Evolutionary conservation across 2,113 vertebrate genomes (phyloP), one percentile per base, ranked within the genome.

Genomic region (Lepisosteus osseus): DNA sequence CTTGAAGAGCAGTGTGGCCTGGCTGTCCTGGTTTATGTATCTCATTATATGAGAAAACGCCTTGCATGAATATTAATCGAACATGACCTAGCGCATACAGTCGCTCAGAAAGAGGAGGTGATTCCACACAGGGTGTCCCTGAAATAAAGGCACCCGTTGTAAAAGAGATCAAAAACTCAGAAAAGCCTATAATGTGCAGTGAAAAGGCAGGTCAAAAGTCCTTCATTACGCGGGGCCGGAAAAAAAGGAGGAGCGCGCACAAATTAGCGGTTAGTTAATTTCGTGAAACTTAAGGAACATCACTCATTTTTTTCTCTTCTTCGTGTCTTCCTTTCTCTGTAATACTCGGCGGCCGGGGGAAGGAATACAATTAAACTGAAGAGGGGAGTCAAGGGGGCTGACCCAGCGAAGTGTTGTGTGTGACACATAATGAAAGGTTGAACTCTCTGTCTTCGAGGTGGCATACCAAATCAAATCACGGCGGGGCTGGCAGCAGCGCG

Each of bases 401-500:
- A 93, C 92, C 95, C 90, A 85, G 87, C 83, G 75, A 89, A 89
- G 92, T 68, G 66, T 84, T 2, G 85, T 76, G 82, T 88, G 90
- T 86, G 88, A 90, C 92, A 90, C 85, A 83, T 85, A 90, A 91
- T 88, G 91, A 91, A 92, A 90, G 93, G 90, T 82, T 93, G 93
- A 93, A 81, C 92, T 87, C 92, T 85, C 90, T 85, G 84, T 85
- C 83, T 78, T 82, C 40, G 83, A 90, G 93, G 91, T 93, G 92
- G 94, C 90, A 92, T 80, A 88, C 92, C 86, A 90, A 90, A 95
- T 95, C 90, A 91, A 91, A 92, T 91, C 93, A 84, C 90, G 82
- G 87, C 79, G 91, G 92, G 92, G 94, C 89, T 85, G 89, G 87
- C 77, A 7, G 69, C 43, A 61, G 29, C 71, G 76, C 78, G 92